These are phyloP conservation scores for Anarrhichthys ocellatus DNA, from an alignment of 2,113 vertebrate genomes.

Conservation along the genomic window DNA sequence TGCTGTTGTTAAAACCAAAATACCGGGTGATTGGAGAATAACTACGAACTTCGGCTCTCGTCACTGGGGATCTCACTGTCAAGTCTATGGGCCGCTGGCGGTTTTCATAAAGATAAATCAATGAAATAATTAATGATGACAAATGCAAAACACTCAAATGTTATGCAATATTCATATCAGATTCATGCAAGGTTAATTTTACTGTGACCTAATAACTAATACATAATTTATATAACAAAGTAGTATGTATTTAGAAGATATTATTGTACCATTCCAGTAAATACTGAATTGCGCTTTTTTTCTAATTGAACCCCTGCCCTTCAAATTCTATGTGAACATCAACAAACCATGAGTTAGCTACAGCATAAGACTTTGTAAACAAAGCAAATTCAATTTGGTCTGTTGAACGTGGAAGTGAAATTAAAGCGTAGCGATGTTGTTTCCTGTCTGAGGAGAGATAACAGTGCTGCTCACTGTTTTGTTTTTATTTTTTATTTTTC, in stretches of 20 bases:
- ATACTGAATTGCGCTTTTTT: background rate
- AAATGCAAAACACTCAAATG: background rate
- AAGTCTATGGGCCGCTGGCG: background rate
- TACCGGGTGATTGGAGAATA: too few relatives aligned
- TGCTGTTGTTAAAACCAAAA: background rate
- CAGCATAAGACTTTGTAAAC: background rate
- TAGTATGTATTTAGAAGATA: background rate
- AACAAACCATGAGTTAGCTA: background rate
- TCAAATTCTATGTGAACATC: background rate
- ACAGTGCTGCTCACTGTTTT: background rate
- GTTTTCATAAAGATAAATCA: constrained; percentile 1
- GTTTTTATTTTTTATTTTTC: background rate
- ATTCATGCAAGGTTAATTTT: background rate
- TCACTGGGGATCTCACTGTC: background rate
- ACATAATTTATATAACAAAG: background rate
- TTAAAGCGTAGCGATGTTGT: background rate
- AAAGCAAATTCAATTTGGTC: background rate
- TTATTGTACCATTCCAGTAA: background rate
- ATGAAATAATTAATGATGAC: constrained; percentile 15
- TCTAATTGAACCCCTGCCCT: background rate
- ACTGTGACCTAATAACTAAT: background rate
- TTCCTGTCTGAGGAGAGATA: constrained; percentile 18
- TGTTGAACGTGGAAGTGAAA: background rate
- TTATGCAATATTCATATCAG: background rate
- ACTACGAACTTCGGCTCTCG: too few relatives aligned